phyloP scores from a whole-genome alignment of 2,113 vertebrate genomes.

The Pagrus major region DNA sequence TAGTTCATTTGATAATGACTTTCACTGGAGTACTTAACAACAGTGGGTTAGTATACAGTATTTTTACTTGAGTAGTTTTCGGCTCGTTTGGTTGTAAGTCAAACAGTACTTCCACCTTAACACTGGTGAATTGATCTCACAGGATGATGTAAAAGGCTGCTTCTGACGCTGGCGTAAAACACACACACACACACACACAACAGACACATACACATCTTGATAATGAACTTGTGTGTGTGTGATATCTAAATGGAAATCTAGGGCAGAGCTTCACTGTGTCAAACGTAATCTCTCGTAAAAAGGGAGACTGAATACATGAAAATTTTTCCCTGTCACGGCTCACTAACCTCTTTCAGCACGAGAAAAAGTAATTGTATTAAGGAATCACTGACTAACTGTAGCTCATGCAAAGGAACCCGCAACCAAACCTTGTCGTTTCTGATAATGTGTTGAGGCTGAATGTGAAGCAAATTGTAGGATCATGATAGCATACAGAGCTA shows the following conservation, averaged over 20 bases:
- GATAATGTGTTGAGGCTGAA: not conserved
- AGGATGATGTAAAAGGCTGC: constrained; percentile 25
- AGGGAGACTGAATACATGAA: not conserved
- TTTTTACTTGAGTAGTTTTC: not conserved
- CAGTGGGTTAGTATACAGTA: too few species aligned
- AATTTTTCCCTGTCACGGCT: constrained; percentile 8
- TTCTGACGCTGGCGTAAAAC: constrained; percentile 49
- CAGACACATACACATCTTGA: too few species aligned
- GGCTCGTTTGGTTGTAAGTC: not conserved
- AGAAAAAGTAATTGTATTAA: constrained; percentile 16
- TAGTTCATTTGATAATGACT: too few species aligned
- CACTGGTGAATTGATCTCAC: constrained; percentile 1
- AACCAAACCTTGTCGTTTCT: not conserved
- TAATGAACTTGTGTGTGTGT: not conserved
- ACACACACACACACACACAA: too few species aligned
- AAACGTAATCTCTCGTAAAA: constrained; percentile 14
- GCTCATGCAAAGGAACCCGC: not conserved
- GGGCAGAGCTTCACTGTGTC: constrained; percentile 17
- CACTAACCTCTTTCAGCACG: constrained; percentile 8
- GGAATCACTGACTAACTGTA: constrained; percentile 7
- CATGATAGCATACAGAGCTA: not conserved
- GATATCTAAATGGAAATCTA: constrained; percentile 14
- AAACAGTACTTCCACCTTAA: not conserved
- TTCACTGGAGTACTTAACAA: too few species aligned
- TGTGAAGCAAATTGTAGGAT: not conserved